These are phyloP conservation scores for Drosophila anomalipes DNA, from an alignment of 2,888 invertebrate genomes.

Conservation along the genomic window DNA sequence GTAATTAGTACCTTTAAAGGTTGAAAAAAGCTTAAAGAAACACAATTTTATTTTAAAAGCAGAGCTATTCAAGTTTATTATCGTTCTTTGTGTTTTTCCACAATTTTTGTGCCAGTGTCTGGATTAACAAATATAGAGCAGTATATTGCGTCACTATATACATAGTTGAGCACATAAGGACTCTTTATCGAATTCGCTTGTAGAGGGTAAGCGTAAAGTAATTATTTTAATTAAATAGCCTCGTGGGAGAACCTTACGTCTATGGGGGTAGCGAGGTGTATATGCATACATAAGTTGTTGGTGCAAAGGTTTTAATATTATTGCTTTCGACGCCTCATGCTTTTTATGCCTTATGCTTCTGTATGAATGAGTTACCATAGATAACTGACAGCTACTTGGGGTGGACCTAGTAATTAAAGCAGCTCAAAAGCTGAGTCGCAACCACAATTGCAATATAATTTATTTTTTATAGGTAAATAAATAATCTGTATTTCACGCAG, in stretches of 20 bases:
- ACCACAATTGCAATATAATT: not conserved
- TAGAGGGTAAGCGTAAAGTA: constrained; percentile 41
- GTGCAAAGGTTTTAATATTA: not conserved
- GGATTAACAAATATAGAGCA: constrained; percentile 9
- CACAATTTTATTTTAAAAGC: not conserved
- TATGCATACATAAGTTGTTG: not conserved
- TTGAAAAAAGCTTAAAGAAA: not conserved
- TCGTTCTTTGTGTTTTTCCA: constrained; percentile 15
- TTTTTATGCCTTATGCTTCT: not conserved
- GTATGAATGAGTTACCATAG: not conserved
- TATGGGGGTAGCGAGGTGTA: not conserved
- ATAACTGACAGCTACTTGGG: not conserved
- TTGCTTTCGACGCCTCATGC: not conserved
- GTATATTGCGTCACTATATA: constrained; percentile 53
- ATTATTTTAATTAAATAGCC: constrained; percentile 45
- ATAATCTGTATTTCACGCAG: not conserved
- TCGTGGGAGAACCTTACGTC: constrained; percentile 4
- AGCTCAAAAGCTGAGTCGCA: not conserved
- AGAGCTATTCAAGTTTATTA: constrained; percentile 22
- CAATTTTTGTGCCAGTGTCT: constrained; percentile 8
- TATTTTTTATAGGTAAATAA: not conserved
- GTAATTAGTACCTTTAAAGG: constrained; percentile 34
- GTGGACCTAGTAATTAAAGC: not conserved
- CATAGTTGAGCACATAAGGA: constrained; percentile 30
- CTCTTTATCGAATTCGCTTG: constrained; percentile 32